A percentile compares a stretch with the other conserved stretches of the same genome.
phyloP scores from a whole-genome alignment of 2,888 invertebrate species.

The Loripinus fragilis region DNA sequence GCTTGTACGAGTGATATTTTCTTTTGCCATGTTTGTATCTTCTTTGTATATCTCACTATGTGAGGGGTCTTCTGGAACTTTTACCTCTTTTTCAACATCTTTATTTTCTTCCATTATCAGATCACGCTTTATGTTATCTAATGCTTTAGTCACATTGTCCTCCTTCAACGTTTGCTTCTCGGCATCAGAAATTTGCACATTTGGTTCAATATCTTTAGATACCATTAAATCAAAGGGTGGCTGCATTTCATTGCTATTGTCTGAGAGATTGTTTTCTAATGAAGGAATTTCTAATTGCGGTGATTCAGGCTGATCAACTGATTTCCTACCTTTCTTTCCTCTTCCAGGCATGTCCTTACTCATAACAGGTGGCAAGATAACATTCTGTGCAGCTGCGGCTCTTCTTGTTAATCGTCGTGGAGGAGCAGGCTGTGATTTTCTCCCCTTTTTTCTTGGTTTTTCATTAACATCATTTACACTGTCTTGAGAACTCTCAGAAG shows the following conservation, averaged over 20 bases:
- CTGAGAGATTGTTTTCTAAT: too few relatives aligned
- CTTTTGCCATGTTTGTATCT: too few relatives aligned
- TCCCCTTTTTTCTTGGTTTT: background rate
- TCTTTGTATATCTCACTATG: too few relatives aligned
- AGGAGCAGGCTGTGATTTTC: background rate
- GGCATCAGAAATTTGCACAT: background rate
- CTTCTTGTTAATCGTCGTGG: conserved; percentile 44
- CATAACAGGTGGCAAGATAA: conserved; percentile 58
- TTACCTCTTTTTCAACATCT: background rate
- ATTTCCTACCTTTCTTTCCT: conserved; percentile 28
- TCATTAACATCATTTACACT: background rate
- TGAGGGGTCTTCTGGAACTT: background rate
- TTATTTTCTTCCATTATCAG: background rate
- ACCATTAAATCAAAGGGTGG: too few relatives aligned
- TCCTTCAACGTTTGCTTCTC: background rate
- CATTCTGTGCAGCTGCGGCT: conserved; percentile 49
- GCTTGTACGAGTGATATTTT: too few relatives aligned
- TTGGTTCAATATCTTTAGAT: background rate
- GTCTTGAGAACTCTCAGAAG: conserved; percentile 22
- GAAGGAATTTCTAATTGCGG: background rate
- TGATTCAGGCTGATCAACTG: conserved; percentile 21
- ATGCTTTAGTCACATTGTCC: background rate
- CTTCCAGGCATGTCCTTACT: conserved; percentile 52
- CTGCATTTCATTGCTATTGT: too few relatives aligned
- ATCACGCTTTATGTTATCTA: background rate